These are phyloP conservation scores for Tenualosa thibaudeaui DNA, from an alignment of 2,797 vertebrate genomes.

Conservation along the genomic window DNA sequence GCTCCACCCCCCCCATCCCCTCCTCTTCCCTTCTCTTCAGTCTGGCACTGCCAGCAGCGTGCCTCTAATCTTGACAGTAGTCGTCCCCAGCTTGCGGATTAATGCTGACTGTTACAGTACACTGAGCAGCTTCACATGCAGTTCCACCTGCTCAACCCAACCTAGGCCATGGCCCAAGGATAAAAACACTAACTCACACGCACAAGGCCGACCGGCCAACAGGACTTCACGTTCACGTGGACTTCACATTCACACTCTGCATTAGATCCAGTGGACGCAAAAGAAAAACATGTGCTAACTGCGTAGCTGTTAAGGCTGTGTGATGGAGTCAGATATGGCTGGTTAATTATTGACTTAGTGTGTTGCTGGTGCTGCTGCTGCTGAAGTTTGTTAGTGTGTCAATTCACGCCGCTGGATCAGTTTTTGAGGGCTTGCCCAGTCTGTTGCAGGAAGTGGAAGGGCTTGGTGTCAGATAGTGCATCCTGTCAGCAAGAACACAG, in stretches of 20 bases:
- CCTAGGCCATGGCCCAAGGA: background rate
- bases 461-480: constrained; percentile 62
- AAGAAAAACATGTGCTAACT: too few relatives aligned
- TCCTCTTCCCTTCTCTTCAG: background rate
- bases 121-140: background rate
- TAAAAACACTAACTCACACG: constrained; percentile 13
- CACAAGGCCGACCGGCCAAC: background rate
- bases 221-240: too few relatives aligned
- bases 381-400: constrained; percentile 24
- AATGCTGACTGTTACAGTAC: constrained; percentile 35
- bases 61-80: constrained; percentile 56
- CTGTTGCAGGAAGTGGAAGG: constrained; percentile 69
- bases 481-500: constrained; percentile 62
- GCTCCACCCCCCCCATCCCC: background rate
- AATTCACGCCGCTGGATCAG: constrained; percentile 38
- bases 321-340: too few relatives aligned
- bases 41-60: constrained; percentile 50
- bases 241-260: too few relatives aligned
- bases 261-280: too few relatives aligned
- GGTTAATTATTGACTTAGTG: too few relatives aligned
- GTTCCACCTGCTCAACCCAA: background rate
- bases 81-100: constrained; percentile 39
- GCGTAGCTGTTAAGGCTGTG: too few relatives aligned
- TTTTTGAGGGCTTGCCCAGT: constrained; percentile 48
- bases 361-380: too few relatives aligned